Base-by-base conservation (phyloP, 2,113 vertebrate genomes). In the Ifrita kowaldi region DNA sequence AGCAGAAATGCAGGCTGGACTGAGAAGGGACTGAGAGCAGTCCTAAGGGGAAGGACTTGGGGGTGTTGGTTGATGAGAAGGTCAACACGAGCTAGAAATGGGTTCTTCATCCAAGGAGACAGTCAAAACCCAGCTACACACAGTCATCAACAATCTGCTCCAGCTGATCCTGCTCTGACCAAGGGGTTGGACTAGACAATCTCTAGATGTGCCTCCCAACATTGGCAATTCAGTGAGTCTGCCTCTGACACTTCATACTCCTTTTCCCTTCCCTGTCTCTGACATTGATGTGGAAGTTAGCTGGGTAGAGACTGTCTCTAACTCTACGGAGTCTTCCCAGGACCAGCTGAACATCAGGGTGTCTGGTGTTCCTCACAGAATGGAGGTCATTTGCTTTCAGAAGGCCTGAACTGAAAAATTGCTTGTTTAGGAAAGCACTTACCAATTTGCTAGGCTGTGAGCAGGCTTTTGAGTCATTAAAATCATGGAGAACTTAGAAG, bases 41-140 rank as follows among this genome's bases (percentile, higher is more conserved):
- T 16, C n/a, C 26, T 35, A 24, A 41, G 30, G 30, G 30, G 24
- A 60, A 68, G 55, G 47, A 23, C 5, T 19, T 55, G 30, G n/a
- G 23, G 17, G 3, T 47, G 11, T 32, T 89, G 9, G 12, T 49
- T 76, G 22, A 23, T 55, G 41, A 63, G 41, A 76, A 55, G 28
- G 15, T 56, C 63, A 62, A 0, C n/a, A 35, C 0, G 0, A 69
- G 17, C 55, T 56, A 22, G 26, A 1, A 3, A 3, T 69, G 63
- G 42, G 13, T 7, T 75, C 27, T 78, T 73, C n/a, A 60, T 39
- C 52, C 23, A 22, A 24, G 44, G 19, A 68, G 21, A 59, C 33
- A n/a, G 16, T 86, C 46, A 80, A 50, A 90, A 49, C 10, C 5
- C 37, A 60, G 3, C 11, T 53, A 32, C 35, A 39, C 26, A 37